These are phyloP conservation scores for Pseudocheirus occidentalis DNA, from an alignment of 2,797 vertebrate species.

Conservation along the genomic window DNA sequence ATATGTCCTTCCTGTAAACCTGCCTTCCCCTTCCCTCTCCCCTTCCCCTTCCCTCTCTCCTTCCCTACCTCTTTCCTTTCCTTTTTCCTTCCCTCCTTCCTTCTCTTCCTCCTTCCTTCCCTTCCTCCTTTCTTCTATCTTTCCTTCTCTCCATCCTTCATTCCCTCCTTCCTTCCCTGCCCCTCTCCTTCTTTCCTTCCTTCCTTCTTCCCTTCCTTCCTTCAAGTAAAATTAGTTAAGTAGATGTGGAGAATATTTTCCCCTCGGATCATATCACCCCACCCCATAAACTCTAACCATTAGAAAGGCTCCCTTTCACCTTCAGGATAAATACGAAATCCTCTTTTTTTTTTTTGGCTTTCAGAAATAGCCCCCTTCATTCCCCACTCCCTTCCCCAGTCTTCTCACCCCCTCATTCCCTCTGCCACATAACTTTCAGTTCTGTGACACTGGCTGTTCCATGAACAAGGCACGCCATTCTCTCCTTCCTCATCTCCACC, in stretches of 20 bases:
- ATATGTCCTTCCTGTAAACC: neutral
- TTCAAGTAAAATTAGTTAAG: neutral
- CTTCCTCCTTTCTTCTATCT: too few species aligned
- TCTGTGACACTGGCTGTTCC: neutral
- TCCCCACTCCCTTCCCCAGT: neutral
- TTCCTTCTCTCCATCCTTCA: too few species aligned
- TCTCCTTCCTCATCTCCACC: neutral
- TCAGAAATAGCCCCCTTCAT: neutral
- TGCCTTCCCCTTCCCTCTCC: neutral
- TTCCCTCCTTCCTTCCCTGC: too few species aligned
- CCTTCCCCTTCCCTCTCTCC: neutral
- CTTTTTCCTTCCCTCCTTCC: neutral
- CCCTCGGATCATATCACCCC: neutral
- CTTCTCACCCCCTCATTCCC: neutral
- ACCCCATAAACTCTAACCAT: neutral
- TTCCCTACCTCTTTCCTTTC: too few species aligned
- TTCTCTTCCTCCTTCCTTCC: neutral
- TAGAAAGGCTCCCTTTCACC: neutral
- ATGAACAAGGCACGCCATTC: neutral
- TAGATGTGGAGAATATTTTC: neutral
- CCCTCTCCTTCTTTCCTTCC: neutral
- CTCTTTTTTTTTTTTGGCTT: neutral
- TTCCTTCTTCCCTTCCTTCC: too few species aligned
- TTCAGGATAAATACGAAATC: neutral
- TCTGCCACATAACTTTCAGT: neutral